Evolutionary conservation across 1,140 invertebrate genomes (phyloP).

Genomic region (Drosophila parabipectinata): DNA sequence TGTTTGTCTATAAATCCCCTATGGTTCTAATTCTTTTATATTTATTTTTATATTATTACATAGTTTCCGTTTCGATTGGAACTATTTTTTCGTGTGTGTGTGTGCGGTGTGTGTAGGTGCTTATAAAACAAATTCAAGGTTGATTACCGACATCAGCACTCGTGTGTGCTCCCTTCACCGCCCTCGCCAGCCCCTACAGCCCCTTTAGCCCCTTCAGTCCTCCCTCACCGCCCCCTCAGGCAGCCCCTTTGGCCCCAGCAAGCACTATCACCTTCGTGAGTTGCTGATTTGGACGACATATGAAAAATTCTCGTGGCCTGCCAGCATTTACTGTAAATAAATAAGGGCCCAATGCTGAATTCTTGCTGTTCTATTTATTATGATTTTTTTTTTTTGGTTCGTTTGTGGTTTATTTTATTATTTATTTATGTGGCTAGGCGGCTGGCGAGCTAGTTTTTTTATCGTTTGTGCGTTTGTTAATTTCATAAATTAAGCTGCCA

Average conservation of each 20-base stretch:
- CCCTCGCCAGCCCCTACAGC: slow-evolving; percentile 2
- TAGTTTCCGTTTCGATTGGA: slow-evolving; percentile 26
- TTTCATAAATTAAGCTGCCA: slow-evolving; percentile 74
- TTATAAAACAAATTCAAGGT: slow-evolving; percentile 76
- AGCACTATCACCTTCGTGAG: slow-evolving; percentile 48
- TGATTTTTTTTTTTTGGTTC: slow-evolving; percentile 9
- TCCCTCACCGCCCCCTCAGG: background rate
- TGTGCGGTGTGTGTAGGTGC: slow-evolving; percentile 36
- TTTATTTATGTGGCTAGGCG: slow-evolving; percentile 60
- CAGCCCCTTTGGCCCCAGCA: slow-evolving; percentile 24
- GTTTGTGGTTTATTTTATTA: slow-evolving; percentile 59
- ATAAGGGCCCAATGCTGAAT: slow-evolving; percentile 51
- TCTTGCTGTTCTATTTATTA: slow-evolving; percentile 22
- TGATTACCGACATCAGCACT: slow-evolving; percentile 64
- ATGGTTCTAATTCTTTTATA: slow-evolving; percentile 27
- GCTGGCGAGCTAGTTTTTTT: slow-evolving; percentile 40
- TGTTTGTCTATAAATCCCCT: background rate
- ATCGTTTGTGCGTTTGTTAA: slow-evolving; percentile 63
- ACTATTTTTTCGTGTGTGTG: slow-evolving; percentile 1
- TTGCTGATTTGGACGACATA: slow-evolving; percentile 68
- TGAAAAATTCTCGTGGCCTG: slow-evolving; percentile 59
- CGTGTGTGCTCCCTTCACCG: slow-evolving; percentile 6
- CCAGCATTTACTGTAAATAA: slow-evolving; percentile 41
- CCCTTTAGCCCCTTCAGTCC: too few relatives aligned
- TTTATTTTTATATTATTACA: slow-evolving; percentile 34